Conservation (phyloP, 1,140 invertebrate species). For the Drosophila punjabiensis region DNA sequence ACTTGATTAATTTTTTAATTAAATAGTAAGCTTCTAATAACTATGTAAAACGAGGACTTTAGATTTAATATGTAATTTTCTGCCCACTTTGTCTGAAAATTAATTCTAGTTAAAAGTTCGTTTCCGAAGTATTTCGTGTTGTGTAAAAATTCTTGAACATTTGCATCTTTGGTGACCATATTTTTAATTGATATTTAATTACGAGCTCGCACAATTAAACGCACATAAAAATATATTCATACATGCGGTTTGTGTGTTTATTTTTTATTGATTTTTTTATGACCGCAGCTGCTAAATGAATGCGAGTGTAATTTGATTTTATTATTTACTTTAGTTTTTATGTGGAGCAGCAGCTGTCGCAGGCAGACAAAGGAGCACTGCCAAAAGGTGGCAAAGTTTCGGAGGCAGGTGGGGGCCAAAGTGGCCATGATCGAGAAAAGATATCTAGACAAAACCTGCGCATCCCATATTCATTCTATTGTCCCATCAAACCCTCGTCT, state of each 20-base stretch:
- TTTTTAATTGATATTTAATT: constrained; percentile 84
- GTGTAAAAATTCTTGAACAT: neutral
- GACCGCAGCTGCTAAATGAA: constrained; percentile 63
- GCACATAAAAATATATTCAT: constrained; percentile 37
- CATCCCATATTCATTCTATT: constrained; percentile 18
- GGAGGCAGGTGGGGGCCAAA: constrained; percentile 20
- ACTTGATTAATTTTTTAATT: neutral
- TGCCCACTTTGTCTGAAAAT: neutral
- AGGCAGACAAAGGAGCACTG: constrained; percentile 25
- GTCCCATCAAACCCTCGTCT: constrained; percentile 56
- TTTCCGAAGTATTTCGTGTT: constrained; percentile 64
- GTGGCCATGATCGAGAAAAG: constrained; percentile 11
- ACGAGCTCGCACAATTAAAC: constrained; percentile 39
- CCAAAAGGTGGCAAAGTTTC: constrained; percentile 11
- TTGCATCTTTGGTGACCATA: constrained; percentile 59
- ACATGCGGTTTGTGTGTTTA: constrained; percentile 1
- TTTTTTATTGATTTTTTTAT: constrained; percentile 64
- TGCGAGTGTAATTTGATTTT: constrained; percentile 46
- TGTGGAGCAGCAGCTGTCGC: constrained; percentile 43
- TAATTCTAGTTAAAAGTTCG: constrained; percentile 15
- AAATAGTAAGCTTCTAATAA: neutral
- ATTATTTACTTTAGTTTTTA: constrained; percentile 40
- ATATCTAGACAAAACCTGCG: constrained; percentile 7
- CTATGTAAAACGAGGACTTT: neutral
- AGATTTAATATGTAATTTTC: neutral